Conservation (phyloP, 2,113 vertebrate species). For the Heterotis niloticus region DNA sequence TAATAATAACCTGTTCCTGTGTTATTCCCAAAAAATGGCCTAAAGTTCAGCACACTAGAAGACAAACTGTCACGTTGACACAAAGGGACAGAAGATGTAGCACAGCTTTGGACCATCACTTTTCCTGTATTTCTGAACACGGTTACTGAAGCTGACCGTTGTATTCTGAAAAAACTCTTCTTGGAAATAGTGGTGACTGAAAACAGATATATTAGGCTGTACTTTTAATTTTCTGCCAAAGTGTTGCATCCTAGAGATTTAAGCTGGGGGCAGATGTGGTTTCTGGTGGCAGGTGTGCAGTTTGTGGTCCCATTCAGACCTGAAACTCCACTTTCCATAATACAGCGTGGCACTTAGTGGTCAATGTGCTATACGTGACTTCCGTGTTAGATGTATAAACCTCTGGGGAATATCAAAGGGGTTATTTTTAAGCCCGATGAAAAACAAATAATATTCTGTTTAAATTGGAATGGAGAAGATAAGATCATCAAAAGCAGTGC, state of each 20-base stretch:
- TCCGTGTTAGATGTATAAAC: neutral
- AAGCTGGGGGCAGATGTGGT: neutral
- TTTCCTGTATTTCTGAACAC: neutral
- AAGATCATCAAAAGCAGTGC: too few species aligned
- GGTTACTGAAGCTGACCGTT: neutral
- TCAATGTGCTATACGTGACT: neutral
- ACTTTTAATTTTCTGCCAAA: neutral
- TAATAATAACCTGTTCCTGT: too few species aligned
- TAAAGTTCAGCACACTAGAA: too few species aligned
- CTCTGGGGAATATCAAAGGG: too few species aligned
- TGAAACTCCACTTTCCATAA: neutral
- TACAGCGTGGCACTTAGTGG: neutral
- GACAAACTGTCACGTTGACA: neutral
- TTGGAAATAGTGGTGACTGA: conserved; percentile 20
- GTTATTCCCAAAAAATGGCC: neutral
- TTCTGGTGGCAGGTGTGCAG: neutral
- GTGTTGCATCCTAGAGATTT: neutral
- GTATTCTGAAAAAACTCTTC: conserved; percentile 10
- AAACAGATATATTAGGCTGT: conserved; percentile 9
- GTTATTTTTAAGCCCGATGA: neutral
- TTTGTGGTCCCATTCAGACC: conserved; percentile 9
- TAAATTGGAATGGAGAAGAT: too few species aligned
- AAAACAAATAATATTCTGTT: neutral
- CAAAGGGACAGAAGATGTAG: neutral
- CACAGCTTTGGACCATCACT: neutral